Base-by-base conservation (phyloP, 2,888 invertebrate genomes). In the Psylliodes chrysocephalus region DNA sequence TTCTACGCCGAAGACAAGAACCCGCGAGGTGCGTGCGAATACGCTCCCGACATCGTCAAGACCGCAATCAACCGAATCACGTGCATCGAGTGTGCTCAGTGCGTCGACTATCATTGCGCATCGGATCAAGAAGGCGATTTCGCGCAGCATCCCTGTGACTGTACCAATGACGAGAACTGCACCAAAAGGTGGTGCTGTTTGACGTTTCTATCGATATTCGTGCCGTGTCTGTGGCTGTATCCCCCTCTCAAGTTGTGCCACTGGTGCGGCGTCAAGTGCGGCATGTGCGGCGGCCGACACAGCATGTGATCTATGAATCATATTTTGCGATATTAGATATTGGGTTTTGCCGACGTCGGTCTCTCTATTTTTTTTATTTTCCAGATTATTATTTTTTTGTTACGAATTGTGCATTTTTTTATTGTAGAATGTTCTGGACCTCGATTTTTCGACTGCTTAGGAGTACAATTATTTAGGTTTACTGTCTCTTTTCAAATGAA, bases 221-320 rank as follows among this genome's bases (percentile, higher is more conserved):
- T 96, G 77, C 97, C 97, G 72, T 97, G 97, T 83, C 86, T 98
- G 76, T 97, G 96, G 88, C 93, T 95, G 84, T 97, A 97, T 85
- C 89, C 92, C 75, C 95, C 95, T 64, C 86, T 96, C 69, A 90
- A 91, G 75, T 12, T 92, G 74, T 90, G 91, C 78, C 95, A 96
- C 84, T 88, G 89, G 84, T 91, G 93, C 76, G 94, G 94, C 54
- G 87, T 91, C 67, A 86, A 88, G 56, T 93, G 94, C 77, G 91
- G 91, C 64, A 81, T 92, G 61, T 94, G 95, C 75, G 96, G 95
- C 59, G 95, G 94, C 4, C 87, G 88, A 73, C 96, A 96, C 82
- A 85, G 74, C 68, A 79, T 79, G 77, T 81, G 79, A 80, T 78
- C 73, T 63, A 70, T 68, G 62, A 71, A 73, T 67, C 70, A 70